Conservation (phyloP, 2,888 invertebrate genomes). For the Lithophane ornitopus region DNA sequence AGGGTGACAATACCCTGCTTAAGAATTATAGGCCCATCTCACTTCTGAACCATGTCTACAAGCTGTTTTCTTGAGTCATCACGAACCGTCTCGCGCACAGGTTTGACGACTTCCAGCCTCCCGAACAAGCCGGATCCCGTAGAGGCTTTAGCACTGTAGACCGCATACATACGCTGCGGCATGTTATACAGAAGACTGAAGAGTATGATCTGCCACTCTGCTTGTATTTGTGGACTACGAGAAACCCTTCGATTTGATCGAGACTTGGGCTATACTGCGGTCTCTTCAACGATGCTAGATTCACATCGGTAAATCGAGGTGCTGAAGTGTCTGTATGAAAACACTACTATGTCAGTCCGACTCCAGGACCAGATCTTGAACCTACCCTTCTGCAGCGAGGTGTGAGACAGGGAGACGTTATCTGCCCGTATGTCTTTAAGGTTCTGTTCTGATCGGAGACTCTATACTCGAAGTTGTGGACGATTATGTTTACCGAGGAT, state of each 20-base stretch:
- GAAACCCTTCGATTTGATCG: not conserved
- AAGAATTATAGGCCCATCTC: too few relatives aligned
- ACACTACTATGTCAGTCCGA: not conserved
- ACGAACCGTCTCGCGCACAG: too few relatives aligned
- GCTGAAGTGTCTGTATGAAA: not conserved
- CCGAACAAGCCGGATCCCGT: too few relatives aligned
- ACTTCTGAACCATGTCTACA: too few relatives aligned
- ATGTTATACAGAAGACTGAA: not conserved
- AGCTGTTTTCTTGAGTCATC: too few relatives aligned
- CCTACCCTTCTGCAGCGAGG: not conserved
- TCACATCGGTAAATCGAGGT: not conserved
- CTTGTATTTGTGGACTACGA: not conserved
- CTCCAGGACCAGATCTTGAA: not conserved
- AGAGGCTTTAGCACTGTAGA: too few relatives aligned
- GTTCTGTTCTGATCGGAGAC: too few relatives aligned
- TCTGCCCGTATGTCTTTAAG: not conserved
- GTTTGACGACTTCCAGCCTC: too few relatives aligned
- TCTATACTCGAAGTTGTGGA: too few relatives aligned
- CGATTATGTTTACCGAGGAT: too few relatives aligned
- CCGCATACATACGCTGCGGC: not conserved
- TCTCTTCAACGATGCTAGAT: not conserved
- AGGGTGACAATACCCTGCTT: too few relatives aligned
- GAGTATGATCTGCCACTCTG: not conserved
- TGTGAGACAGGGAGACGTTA: not conserved
- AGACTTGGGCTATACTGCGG: not conserved